These are phyloP conservation scores for Tragelaphus scriptus DNA, from an alignment of 2,113 vertebrate genomes.

Conservation along the genomic window DNA sequence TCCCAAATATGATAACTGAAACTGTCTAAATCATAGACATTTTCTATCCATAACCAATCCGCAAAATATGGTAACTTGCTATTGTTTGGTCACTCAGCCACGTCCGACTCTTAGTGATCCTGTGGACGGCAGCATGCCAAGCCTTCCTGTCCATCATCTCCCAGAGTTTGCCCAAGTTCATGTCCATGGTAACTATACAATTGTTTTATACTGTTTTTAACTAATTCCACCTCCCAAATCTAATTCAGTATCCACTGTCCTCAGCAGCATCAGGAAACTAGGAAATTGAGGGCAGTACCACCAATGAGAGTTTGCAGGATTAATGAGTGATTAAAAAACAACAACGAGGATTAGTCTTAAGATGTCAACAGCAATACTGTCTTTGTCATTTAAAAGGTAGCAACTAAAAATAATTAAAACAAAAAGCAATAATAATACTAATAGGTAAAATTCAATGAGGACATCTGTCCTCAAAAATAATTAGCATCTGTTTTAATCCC, in stretches of 20 bases:
- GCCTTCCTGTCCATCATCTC: not conserved
- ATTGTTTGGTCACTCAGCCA: not conserved
- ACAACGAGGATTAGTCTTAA: not conserved
- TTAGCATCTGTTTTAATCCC: not conserved
- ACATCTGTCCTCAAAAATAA: not conserved
- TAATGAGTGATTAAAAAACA: not conserved
- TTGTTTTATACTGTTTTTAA: not conserved
- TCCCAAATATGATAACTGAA: not conserved
- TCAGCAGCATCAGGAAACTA: not conserved
- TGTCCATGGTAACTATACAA: not conserved
- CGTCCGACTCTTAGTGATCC: fast-evolving
- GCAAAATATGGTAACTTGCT: not conserved
- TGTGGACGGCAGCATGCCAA: not conserved
- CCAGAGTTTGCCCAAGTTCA: not conserved
- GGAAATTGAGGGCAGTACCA: not conserved
- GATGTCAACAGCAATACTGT: not conserved
- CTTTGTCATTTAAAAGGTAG: not conserved
- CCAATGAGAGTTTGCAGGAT: not conserved
- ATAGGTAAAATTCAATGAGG: not conserved
- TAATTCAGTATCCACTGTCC: not conserved
- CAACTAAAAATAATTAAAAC: not conserved
- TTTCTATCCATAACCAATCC: not conserved
- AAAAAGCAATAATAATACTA: not conserved
- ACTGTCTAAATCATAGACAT: not conserved
- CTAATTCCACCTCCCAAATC: not conserved